Evolutionary conservation across 2,888 invertebrate species (phyloP).

Genomic region (Helobdella robusta): DNA sequence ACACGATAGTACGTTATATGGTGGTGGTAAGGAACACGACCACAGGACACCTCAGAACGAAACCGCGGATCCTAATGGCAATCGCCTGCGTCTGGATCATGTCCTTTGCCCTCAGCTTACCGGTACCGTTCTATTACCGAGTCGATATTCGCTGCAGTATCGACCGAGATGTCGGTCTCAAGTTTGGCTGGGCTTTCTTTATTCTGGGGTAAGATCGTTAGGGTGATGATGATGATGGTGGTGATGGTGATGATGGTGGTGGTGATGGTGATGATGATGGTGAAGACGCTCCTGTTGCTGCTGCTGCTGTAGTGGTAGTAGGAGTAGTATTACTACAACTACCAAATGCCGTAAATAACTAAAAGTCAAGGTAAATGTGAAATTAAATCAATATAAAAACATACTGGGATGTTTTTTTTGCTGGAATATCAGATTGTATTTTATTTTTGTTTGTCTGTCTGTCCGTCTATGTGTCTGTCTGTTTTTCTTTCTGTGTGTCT

Average conservation of each 20-base stretch:
- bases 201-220: slow-evolving; percentile 25
- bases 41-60: slow-evolving; percentile 66
- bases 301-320: not conserved
- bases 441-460: no score
- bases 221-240: not conserved
- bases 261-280: not conserved
- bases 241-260: slow-evolving; percentile 2
- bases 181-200: slow-evolving; percentile 30
- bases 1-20: slow-evolving; percentile 18
- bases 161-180: slow-evolving; percentile 14
- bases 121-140: slow-evolving; percentile 20
- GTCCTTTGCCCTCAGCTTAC: slow-evolving; percentile 22
- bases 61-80: slow-evolving; percentile 60
- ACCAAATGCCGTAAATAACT: not conserved
- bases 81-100: slow-evolving; percentile 26
- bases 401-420: no score
- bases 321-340: not conserved
- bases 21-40: slow-evolving; percentile 15
- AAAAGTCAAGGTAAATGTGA: no score
- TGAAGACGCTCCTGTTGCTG: not conserved
- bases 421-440: no score
- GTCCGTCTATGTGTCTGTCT: no score
- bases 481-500: no score
- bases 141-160: slow-evolving; percentile 29
- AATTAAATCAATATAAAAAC: no score